A percentile compares a stretch with the other conserved stretches of the same genome.
phyloP scores from a whole-genome alignment of 2,797 vertebrate genomes.

The Garrulus glandarius region DNA sequence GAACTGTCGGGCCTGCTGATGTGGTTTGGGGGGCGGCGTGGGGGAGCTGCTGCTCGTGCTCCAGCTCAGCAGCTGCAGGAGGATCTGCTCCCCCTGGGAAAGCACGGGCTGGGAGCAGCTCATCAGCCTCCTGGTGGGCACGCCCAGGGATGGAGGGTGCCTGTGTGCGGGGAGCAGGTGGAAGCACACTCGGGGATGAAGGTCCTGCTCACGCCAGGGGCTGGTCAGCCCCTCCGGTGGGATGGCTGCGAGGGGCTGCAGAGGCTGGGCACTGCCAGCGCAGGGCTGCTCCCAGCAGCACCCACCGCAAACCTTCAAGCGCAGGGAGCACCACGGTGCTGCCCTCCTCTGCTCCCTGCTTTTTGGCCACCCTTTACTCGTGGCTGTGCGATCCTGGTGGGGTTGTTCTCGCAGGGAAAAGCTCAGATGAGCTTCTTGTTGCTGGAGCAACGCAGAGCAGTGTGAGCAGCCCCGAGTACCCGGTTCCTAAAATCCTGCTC shows the following conservation, averaged over 20 bases:
- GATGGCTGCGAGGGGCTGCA: fast-evolving
- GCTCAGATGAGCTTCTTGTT: background rate
- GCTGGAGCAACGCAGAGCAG: constrained; percentile 12
- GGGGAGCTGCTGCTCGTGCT: background rate
- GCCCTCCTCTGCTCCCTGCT: fast-evolving
- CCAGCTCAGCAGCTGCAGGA: background rate
- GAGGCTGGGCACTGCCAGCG: no score
- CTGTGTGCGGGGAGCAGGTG: background rate
- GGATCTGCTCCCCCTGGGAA: background rate
- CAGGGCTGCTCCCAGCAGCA: background rate
- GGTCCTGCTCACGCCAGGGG: fast-evolving
- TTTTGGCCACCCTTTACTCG: fast-evolving
- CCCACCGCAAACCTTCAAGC: fast-evolving
- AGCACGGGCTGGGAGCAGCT: background rate
- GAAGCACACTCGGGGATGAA: fast-evolving
- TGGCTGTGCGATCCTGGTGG: background rate
- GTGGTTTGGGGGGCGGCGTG: fast-evolving
- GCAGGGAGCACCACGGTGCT: fast-evolving
- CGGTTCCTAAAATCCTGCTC: background rate
- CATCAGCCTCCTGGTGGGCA: background rate
- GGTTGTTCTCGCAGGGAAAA: background rate
- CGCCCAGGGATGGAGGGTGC: background rate
- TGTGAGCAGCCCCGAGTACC: background rate
- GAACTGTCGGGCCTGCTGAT: fast-evolving
- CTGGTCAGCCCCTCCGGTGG: background rate